Evolutionary conservation across 2,888 invertebrate genomes (phyloP), one percentile per base, ranked within the genome.

Genomic region (Ganaspis brasiliensis): DNA sequence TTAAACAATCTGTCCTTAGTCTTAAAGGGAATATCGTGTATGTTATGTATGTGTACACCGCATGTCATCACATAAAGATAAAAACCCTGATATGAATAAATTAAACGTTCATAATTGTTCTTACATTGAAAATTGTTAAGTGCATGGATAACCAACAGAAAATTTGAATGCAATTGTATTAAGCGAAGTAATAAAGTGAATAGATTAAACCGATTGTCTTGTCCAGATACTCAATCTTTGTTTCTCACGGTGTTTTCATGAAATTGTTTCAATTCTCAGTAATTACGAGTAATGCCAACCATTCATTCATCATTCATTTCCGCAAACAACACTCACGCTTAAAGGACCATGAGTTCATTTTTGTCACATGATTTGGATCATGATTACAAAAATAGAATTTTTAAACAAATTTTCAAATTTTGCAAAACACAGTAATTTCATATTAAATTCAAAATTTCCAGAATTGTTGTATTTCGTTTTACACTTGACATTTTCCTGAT

Each of bases 181-280:
- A 24, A 57, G 10, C 26, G 57, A 24, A 12, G n/a, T 57, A 57
- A 26, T 14, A 24, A 49, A 49, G 49, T 26, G n/a, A 57, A 57
- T 14, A 57, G 57, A 57, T 57, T 57, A n/a, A n/a, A n/a, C 14
- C 57, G 5, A 26, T 57, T 57, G 57, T 57, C 26, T 57, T 49
- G 5, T 14, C 4, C 14, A 26, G 57, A 57, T 57, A 57, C 14
- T 8, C 16, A 52, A 52, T 14, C 45, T 45, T 45, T 56, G 2
- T 14, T 26, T 57, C 57, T 26, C 57, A 57, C 57, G 57, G 8
- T 52, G 31, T 57, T 57, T 57, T 14, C 24, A 26, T 57, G 26
- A 57, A 57, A 57, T 14, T 57, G n/a, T 24, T 57, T 26, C 12
- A 26, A 57, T 57, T 57, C 57, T 57, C 57, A 6, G 14, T 14